Evolutionary conservation across 2,797 vertebrate species (phyloP), one percentile per base, ranked within the genome.

Genomic region (Coregonus suidteri): DNA sequence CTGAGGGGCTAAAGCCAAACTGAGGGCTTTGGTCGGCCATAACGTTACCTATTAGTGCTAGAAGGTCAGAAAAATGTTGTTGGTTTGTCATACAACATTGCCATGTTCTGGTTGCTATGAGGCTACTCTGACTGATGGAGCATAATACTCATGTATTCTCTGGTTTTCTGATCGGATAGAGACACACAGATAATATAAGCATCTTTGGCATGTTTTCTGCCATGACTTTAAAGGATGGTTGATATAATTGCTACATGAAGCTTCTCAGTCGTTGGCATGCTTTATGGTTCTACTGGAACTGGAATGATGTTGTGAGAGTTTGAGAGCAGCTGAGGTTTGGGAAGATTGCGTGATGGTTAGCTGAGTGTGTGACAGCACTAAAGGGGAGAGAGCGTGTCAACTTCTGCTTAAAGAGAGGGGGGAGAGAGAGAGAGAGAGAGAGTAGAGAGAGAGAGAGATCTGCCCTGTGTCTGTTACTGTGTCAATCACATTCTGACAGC

Each of bases 1-100:
- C 68, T 16, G 15, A 59, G 51, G 71, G 76, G 78, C 78, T 78
- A 72, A 67, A 77, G 84, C 77, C 83, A 86, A 88, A 86, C 78
- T 51, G 71, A 81, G 75, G 0, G 34, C 72, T 76, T 31, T 16
- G 15, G 41, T 47, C 9, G 73, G 53, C 20, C 51, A 31, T 73
- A 71, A 73, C 5, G 1, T 15, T 54, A 66, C 51, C 35, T 41
- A 56, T 30, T 76, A 83, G 74, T 79, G 77, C 84, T 77, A 59
- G 41, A 47, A 47, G 15, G 69, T 83, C 78, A 77, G 79, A 77
- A 9, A 3, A 11, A 82, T 87, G 85, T 82, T 88, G 88, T 47
- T 52, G 70, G 70, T 71, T 30, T 52, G 69, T 52, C 2, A 52
- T 25, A 25, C 53, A 66, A 66, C 64, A 66, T 14, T 30, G 30